phyloP scores from a whole-genome alignment of 2,888 invertebrate species.

The Leptopilina syphax region DNA sequence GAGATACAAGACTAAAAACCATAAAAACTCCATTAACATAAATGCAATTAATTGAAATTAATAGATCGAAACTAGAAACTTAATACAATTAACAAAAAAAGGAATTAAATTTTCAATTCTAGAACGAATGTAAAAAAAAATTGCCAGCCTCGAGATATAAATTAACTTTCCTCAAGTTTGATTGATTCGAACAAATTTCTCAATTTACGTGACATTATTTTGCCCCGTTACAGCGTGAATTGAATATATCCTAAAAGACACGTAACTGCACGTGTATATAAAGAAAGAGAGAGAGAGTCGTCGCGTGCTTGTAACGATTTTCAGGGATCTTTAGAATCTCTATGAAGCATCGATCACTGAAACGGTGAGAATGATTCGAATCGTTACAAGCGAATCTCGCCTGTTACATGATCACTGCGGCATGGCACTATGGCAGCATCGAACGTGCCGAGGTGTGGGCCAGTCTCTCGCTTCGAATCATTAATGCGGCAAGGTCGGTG shows the following conservation, averaged over 20 bases:
- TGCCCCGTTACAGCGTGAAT: too few relatives aligned
- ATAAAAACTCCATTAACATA: too few relatives aligned
- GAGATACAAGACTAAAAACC: too few relatives aligned
- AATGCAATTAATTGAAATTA: too few relatives aligned
- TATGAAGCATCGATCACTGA: constrained; percentile 50
- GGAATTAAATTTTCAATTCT: too few relatives aligned
- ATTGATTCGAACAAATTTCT: too few relatives aligned
- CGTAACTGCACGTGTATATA: constrained; percentile 5
- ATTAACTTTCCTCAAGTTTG: too few relatives aligned
- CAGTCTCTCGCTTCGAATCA: constrained; percentile 24
- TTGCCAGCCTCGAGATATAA: too few relatives aligned
- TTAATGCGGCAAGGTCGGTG: constrained; percentile 56
- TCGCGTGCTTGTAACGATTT: constrained; percentile 38
- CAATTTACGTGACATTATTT: too few relatives aligned
- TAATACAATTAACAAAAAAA: too few relatives aligned
- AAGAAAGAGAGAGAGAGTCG: neutral
- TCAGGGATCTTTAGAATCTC: constrained; percentile 37
- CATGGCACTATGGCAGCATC: constrained; percentile 7
- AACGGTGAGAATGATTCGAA: constrained; percentile 60
- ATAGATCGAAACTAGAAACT: too few relatives aligned
- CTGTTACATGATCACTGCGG: constrained; percentile 57
- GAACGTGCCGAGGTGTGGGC: constrained; percentile 45
- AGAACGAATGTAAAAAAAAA: too few relatives aligned
- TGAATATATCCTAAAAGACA: neutral
- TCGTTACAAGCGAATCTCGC: constrained; percentile 60